Percentiles rank a stretch among this genome's conserved stretches.
phyloP scores from a whole-genome alignment of 2,797 vertebrate genomes.

The Sandelia bainsii region DNA sequence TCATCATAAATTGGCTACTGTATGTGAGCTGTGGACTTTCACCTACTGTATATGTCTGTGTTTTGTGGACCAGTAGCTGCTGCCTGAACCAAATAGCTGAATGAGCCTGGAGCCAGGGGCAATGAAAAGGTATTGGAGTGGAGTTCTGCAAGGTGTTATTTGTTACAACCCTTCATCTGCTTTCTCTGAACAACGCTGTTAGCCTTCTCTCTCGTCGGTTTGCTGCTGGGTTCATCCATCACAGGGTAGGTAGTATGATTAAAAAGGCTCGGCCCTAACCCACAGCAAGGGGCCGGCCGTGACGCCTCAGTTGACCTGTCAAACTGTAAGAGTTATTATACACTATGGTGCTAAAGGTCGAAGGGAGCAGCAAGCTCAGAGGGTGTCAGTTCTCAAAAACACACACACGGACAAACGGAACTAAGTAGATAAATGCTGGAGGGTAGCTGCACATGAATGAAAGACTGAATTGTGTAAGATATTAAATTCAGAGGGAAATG shows the following conservation, averaged over 20 bases:
- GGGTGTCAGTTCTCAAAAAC: conserved; percentile 72
- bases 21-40: conserved; percentile 28
- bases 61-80: conserved; percentile 35
- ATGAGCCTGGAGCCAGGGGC: conserved; percentile 52
- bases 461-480: conserved; percentile 7
- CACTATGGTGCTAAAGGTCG: conserved; percentile 83
- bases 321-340: conserved; percentile 94
- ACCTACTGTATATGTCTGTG: conserved; percentile 31
- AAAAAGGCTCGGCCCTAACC: conserved; percentile 93
- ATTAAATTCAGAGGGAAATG: conserved; percentile 13
- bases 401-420: conserved; percentile 49
- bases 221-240: conserved; percentile 88
- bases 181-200: conserved; percentile 62
- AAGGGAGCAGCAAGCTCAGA: conserved; percentile 72
- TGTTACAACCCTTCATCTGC: conserved; percentile 63
- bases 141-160: conserved; percentile 62
- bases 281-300: conserved; percentile 90
- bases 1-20: conserved; percentile 1
- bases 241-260: conserved; percentile 87
- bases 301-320: conserved; percentile 97
- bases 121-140: conserved; percentile 28
- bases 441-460: conserved; percentile 38
- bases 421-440: conserved; percentile 37
- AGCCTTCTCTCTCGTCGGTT: conserved; percentile 50
- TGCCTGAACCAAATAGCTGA: conserved; percentile 36